Percentiles rank a stretch among this genome's conserved stretches.
phyloP scores from a whole-genome alignment of 2,888 invertebrate species.

The Drosophila greeni region DNA sequence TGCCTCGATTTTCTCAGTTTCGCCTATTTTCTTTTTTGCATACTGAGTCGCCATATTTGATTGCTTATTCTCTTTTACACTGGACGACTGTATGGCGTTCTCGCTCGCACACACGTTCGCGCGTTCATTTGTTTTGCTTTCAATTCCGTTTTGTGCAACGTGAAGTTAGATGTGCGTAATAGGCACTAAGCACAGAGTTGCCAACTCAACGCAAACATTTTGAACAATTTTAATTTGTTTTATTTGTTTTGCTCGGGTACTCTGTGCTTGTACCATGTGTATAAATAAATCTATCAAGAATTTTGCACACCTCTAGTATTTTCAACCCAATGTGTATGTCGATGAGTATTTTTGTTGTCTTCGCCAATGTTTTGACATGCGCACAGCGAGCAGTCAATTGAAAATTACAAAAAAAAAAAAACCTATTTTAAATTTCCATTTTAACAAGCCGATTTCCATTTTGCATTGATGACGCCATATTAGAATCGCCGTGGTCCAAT shows the following conservation, averaged over 20 bases:
- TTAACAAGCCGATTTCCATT: background rate
- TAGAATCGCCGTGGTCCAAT: slow-evolving; percentile 40
- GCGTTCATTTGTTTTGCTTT: slow-evolving; percentile 68
- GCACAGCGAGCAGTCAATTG: slow-evolving; percentile 35
- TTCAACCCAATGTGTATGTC: slow-evolving; percentile 23
- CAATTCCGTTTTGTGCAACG: slow-evolving; percentile 69
- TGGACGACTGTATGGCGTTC: slow-evolving; percentile 33
- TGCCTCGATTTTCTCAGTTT: slow-evolving; percentile 25
- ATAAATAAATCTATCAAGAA: background rate
- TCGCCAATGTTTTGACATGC: slow-evolving; percentile 61
- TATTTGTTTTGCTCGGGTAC: slow-evolving; percentile 10
- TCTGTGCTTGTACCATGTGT: background rate
- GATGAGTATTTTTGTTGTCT: slow-evolving; percentile 11
- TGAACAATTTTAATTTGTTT: slow-evolving; percentile 2
- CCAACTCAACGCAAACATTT: slow-evolving; percentile 28
- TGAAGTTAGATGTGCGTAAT: slow-evolving; percentile 65
- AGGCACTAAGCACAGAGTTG: slow-evolving; percentile 47
- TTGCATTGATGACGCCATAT: slow-evolving; percentile 47
- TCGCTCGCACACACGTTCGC: slow-evolving; percentile 51
- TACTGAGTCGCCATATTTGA: slow-evolving; percentile 69
- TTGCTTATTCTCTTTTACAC: slow-evolving; percentile 56
- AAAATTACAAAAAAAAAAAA: slow-evolving; percentile 4
- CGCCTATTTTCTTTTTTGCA: slow-evolving; percentile 46
- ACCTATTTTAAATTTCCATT: background rate
- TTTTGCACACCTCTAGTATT: slow-evolving; percentile 5